Base-by-base conservation (phyloP, 2,113 vertebrate species). In the Protobothrops flavoviridis region DNA sequence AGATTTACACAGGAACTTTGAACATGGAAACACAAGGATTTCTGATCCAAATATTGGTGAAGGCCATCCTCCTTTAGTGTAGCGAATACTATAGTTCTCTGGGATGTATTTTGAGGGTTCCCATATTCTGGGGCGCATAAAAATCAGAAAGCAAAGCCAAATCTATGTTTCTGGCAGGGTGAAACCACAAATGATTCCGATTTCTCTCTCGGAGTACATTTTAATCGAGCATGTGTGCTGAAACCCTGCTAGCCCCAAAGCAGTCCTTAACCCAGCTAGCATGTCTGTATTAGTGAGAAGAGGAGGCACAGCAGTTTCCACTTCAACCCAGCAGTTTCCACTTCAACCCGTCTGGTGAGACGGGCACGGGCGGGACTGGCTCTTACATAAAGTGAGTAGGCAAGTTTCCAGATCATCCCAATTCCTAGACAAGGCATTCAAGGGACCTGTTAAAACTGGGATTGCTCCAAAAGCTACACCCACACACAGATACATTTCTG, bases 341-440 rank as follows among this genome's bases (percentile, higher is more conserved):
- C 43, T 57, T 85, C 69, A 90, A 85, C 48, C 21, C 29, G 56
- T 56, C 92, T 87, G 48, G 81, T 87, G 92, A 93, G 81, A 93
- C 81, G 4, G 74, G 92, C 56, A 93, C 81, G 4, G 74, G 92
- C 56, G 61, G 55, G 56, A 64, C 89, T 53, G 48, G 64, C 92
- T 93, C 74, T 90, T 87, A 90, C 81, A 87, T 90, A 90, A 93
- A 90, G 23, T 5, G 7, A 45, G 74, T 39, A 87, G 92, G 89
- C n/a, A 33, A 93, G n/a, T 85, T 87, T 90, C 81, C 15, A 33
- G 89, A 57, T 43, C 89, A 86, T 87, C 92, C 92, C 81, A 86
- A 5, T 81, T 90, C 24, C 52, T 50, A 52, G 29, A 50, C 13
- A 85, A 7, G 13, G 45, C 87, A 57, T 52, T 52, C 17, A 33